Conservation (phyloP, 1,140 invertebrate genomes). For the Sarcophaga peregrina region DNA sequence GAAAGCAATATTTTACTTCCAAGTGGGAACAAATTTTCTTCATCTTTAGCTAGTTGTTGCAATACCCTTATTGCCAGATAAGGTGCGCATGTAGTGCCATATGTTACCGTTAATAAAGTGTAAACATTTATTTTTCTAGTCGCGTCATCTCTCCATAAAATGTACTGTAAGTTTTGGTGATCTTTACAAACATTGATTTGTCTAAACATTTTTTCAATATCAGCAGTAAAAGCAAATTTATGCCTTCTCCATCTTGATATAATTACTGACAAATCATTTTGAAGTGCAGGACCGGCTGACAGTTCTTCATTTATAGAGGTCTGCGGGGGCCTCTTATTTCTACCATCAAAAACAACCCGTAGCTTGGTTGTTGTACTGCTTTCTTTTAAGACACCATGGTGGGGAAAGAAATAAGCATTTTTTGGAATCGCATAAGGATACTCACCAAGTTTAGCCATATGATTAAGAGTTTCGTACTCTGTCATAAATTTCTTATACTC, state of each 20-base stretch:
- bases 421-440: not conserved
- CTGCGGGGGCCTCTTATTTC: not conserved
- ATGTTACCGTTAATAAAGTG: too few species aligned
- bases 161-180: too few species aligned
- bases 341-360: not conserved
- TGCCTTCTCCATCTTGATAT: not conserved
- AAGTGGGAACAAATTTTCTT: too few species aligned
- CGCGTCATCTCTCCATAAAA: not conserved
- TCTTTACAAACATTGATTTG: not conserved
- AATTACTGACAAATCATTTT: not conserved
- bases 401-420: not conserved
- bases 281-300: not conserved
- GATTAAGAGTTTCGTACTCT: too few species aligned
- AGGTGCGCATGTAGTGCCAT: too few species aligned
- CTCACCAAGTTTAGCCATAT: too few species aligned
- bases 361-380: not conserved
- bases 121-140: too few species aligned
- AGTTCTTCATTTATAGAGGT: not conserved
- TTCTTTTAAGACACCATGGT: not conserved
- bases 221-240: not conserved
- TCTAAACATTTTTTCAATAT: not conserved
- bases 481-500: too few species aligned
- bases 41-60: too few species aligned
- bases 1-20: too few species aligned
- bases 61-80: not conserved